Conservation (phyloP, 2,888 invertebrate genomes). For the Perizoma affinitatum region DNA sequence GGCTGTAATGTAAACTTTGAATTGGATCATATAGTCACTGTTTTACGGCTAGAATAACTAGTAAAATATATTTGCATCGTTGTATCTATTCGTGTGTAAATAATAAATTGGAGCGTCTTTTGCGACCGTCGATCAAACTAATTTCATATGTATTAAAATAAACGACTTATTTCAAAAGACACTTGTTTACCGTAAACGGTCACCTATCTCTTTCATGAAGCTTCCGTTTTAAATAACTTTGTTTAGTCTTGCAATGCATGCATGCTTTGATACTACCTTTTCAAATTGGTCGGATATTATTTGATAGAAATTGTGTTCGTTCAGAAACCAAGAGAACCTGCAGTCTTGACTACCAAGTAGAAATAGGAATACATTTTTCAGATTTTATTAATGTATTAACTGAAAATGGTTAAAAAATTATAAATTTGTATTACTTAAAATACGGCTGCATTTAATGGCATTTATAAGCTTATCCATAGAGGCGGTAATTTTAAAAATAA, state of each 20-base stretch:
- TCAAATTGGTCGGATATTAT: constrained; percentile 41
- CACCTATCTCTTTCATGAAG: constrained; percentile 35
- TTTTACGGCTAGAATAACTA: constrained; percentile 31
- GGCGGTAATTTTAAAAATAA: constrained; percentile 72
- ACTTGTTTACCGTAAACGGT: constrained; percentile 31
- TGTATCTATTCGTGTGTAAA: constrained; percentile 53
- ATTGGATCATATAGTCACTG: constrained; percentile 24
- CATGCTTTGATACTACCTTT: constrained; percentile 3
- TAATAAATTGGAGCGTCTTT: constrained; percentile 67
- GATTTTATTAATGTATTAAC: background rate
- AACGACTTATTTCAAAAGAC: constrained; percentile 38
- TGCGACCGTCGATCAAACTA: constrained; percentile 60
- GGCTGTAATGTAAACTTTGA: constrained; percentile 20
- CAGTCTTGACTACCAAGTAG: constrained; percentile 6
- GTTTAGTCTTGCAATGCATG: constrained; percentile 28
- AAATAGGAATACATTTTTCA: background rate
- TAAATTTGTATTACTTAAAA: background rate
- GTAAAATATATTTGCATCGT: constrained; percentile 64
- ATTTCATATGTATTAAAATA: constrained; percentile 60
- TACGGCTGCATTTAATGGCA: background rate
- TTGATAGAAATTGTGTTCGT: constrained; percentile 42
- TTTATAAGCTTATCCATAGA: background rate
- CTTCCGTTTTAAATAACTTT: background rate
- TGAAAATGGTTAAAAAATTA: background rate
- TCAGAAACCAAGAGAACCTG: constrained; percentile 46